A percentile compares a stretch with the other conserved stretches of the same genome.
Evolutionary conservation across 2,113 vertebrate species (phyloP).

Genomic region (Brachypteracias leptosomus): DNA sequence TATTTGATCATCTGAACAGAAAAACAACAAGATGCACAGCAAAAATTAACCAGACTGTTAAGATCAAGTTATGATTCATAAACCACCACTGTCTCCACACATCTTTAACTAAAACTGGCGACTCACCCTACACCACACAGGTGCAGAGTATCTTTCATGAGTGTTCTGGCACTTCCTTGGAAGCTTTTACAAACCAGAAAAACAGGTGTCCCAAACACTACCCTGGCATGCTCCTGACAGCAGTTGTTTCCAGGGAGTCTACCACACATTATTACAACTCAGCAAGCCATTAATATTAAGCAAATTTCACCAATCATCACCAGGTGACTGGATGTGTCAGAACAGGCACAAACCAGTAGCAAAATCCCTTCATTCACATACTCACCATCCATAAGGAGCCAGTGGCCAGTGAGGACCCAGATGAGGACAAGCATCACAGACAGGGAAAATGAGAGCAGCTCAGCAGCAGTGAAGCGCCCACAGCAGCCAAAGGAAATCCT

Average conservation of each 20-base stretch:
- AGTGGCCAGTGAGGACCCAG: constrained; percentile 98
- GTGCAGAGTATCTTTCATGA: not conserved
- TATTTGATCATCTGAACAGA: not conserved
- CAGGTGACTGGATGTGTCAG: not conserved
- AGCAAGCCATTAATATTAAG: not conserved
- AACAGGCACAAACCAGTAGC: not conserved
- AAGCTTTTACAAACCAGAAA: constrained; percentile 44
- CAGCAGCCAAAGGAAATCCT: constrained; percentile 99
- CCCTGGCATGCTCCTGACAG: not conserved
- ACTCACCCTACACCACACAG: not conserved
- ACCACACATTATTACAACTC: not conserved
- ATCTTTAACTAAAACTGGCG: not conserved
- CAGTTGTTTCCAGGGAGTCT: not conserved
- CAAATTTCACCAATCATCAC: not conserved
- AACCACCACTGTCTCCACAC: not conserved
- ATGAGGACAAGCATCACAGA: constrained; percentile 98
- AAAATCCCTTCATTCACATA: not conserved
- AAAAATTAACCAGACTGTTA: not conserved
- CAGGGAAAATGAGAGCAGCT: constrained; percentile 94
- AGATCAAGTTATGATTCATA: not conserved
- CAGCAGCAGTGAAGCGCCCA: constrained; percentile 96
- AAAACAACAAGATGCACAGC: not conserved
- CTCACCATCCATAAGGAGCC: constrained; percentile 99
- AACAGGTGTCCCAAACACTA: not conserved
- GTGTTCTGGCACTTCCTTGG: not conserved